Conservation (phyloP, 2,888 invertebrate genomes). For the Cephus sareptanus region DNA sequence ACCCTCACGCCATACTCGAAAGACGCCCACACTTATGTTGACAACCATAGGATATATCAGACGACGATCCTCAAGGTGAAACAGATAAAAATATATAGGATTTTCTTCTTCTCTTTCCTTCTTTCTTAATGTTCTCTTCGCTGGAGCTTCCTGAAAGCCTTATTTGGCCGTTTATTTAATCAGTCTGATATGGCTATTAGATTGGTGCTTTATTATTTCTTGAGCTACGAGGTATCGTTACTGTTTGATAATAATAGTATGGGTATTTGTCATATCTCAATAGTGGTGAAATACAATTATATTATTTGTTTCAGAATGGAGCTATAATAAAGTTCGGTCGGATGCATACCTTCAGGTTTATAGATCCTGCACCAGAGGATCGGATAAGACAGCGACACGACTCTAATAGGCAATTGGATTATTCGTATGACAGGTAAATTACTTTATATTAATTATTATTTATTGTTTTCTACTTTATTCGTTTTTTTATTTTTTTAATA, state of each 20-base stretch:
- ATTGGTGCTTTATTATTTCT: background rate
- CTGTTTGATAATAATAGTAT: background rate
- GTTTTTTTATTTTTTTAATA: conserved; percentile 17
- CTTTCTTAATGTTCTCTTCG: background rate
- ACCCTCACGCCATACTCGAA: conserved; percentile 94
- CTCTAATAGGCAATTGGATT: conserved; percentile 78
- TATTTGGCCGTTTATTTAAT: background rate
- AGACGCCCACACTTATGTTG: conserved; percentile 94
- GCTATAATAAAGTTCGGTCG: conserved; percentile 87
- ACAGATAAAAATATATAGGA: conserved; percentile 21
- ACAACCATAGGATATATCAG: conserved; percentile 91
- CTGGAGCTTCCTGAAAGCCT: background rate
- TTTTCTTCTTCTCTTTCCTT: conserved; percentile 3
- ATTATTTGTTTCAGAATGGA: conserved; percentile 73
- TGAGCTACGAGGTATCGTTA: background rate
- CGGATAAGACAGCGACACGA: conserved; percentile 81
- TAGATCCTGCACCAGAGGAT: conserved; percentile 85
- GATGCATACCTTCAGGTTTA: conserved; percentile 86
- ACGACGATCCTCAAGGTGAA: conserved; percentile 88
- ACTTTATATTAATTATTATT: background rate
- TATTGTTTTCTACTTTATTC: conserved; percentile 21
- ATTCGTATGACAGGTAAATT: conserved; percentile 83
- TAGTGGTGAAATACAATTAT: background rate
- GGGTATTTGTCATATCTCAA: background rate
- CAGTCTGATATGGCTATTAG: background rate